These are phyloP conservation scores for Channa argus DNA, from an alignment of 2,113 vertebrate genomes.

Conservation along the genomic window DNA sequence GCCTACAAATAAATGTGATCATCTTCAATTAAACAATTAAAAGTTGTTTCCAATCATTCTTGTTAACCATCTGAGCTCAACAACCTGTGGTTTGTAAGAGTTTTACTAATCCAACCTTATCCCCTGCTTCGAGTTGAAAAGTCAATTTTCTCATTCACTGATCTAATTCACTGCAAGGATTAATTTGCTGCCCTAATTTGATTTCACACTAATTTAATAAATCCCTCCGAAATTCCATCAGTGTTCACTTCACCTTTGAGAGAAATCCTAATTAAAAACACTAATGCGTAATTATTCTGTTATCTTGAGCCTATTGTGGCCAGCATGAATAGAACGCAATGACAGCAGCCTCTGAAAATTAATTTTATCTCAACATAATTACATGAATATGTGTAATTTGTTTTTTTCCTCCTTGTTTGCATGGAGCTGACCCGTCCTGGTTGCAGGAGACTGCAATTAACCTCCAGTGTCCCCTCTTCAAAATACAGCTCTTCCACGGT, in stretches of 20 bases:
- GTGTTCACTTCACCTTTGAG: constrained; percentile 58
- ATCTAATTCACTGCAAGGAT: constrained; percentile 59
- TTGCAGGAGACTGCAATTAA: constrained; percentile 47
- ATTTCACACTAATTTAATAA: constrained; percentile 68
- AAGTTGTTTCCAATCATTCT: constrained; percentile 9
- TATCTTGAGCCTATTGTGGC: constrained; percentile 45
- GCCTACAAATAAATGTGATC: constrained; percentile 13
- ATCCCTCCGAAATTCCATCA: constrained; percentile 49
- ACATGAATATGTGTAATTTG: constrained; percentile 35
- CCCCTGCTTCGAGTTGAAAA: constrained; percentile 42
- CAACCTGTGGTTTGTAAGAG: neutral
- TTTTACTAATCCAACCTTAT: constrained; percentile 2
- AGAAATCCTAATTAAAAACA: constrained; percentile 57
- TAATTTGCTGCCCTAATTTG: constrained; percentile 64
- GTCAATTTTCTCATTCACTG: constrained; percentile 59
- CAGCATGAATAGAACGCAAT: constrained; percentile 25
- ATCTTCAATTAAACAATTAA: constrained; percentile 1
- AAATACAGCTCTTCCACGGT: constrained; percentile 17
- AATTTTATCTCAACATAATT: constrained; percentile 50
- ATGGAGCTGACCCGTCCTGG: neutral
- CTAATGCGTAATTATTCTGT: constrained; percentile 61
- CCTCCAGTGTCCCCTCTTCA: constrained; percentile 31
- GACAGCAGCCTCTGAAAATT: constrained; percentile 37
- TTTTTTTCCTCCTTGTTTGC: constrained; percentile 17
- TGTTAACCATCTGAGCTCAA: constrained; percentile 25